These are phyloP conservation scores for Varanus komodoensis DNA, from an alignment of 2,113 vertebrate species.

Conservation along the genomic window DNA sequence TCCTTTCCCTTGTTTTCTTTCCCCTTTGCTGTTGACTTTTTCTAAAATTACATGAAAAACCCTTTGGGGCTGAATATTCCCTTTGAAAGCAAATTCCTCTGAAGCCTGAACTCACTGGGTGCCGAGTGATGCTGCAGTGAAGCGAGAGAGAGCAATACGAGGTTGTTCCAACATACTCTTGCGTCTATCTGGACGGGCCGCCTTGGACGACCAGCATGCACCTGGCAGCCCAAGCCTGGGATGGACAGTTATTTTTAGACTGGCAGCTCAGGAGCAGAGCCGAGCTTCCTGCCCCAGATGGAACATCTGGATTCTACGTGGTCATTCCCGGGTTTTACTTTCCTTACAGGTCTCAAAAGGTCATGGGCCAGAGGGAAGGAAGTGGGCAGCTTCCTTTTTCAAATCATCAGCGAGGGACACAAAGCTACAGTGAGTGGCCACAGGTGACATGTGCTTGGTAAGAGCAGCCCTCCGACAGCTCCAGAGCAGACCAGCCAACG, in stretches of 20 bases:
- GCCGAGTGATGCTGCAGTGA: background rate
- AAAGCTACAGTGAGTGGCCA: conserved; percentile 26
- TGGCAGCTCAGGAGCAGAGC: conserved; percentile 8
- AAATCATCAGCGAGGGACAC: conserved; percentile 31
- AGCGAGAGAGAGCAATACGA: accelerated
- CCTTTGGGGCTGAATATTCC: background rate
- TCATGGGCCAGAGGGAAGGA: conserved; percentile 40
- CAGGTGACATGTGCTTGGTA: background rate
- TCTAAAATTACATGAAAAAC: background rate
- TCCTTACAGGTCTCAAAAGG: conserved; percentile 35
- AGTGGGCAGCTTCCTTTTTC: conserved; percentile 48
- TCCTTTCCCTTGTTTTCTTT: background rate
- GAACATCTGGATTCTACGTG: conserved; percentile 61
- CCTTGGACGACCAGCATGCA: background rate
- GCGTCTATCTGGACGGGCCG: accelerated
- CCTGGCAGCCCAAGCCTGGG: background rate
- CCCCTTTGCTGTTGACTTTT: background rate
- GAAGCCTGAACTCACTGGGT: too few species aligned
- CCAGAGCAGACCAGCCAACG: background rate
- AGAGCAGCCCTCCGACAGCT: background rate
- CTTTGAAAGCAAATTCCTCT: background rate
- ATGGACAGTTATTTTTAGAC: conserved; percentile 45
- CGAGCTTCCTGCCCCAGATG: conserved; percentile 36
- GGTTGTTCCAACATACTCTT: background rate
- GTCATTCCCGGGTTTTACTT: conserved; percentile 21